A percentile compares a stretch with the other conserved stretches of the same genome.
Evolutionary conservation across 2,113 vertebrate genomes (phyloP).

Genomic region (Carettochelys insculpta): DNA sequence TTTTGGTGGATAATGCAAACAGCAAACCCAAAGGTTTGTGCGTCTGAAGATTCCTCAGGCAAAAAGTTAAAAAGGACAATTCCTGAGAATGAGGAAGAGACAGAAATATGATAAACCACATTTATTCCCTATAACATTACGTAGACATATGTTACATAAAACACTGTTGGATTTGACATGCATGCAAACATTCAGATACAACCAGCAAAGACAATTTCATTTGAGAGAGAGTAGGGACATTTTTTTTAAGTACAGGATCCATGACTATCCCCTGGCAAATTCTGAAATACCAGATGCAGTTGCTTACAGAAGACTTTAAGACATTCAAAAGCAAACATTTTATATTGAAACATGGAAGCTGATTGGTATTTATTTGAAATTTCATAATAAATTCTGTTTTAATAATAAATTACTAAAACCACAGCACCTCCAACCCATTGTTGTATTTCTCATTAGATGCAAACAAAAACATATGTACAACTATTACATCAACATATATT

Average conservation of each 20-base stretch:
- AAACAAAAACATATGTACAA: neutral
- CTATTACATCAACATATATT: neutral
- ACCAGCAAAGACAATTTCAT: neutral
- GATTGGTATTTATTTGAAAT: neutral
- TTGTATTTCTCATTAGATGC: no score
- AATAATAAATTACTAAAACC: neutral
- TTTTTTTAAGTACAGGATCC: neutral
- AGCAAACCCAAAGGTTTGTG: neutral
- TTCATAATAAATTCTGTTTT: neutral
- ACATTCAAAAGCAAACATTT: neutral
- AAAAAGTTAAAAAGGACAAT: neutral
- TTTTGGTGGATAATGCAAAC: neutral
- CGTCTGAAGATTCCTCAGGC: neutral
- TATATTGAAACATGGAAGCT: neutral
- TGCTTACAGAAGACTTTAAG: neutral
- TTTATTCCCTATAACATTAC: neutral
- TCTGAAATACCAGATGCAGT: neutral
- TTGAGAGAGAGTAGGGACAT: neutral
- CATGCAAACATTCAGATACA: neutral
- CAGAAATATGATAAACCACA: neutral
- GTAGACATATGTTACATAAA: neutral
- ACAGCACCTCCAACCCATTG: no score
- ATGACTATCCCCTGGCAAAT: neutral
- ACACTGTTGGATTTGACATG: neutral
- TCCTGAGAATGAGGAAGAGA: neutral